A percentile compares a stretch with the other conserved stretches of the same genome.
Conservation (phyloP, 2,888 invertebrate genomes). For the Ectobius pallidus region DNA sequence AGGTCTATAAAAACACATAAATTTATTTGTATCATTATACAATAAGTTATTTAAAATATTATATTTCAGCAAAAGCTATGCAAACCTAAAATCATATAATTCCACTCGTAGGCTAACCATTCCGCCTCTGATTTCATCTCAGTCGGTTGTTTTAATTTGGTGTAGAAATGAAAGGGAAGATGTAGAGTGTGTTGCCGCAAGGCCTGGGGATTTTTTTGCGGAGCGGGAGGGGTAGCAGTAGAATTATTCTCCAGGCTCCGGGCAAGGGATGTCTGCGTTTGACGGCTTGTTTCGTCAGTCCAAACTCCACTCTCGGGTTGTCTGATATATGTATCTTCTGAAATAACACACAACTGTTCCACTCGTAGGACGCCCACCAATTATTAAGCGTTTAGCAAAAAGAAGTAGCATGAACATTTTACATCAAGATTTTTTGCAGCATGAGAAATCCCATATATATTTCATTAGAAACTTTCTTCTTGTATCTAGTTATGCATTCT, state of each 20-base stretch:
- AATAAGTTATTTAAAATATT: too few species aligned
- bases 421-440: too few species aligned
- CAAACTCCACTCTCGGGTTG: background rate
- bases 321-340: slow-evolving; percentile 18
- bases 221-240: background rate
- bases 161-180: slow-evolving; percentile 2
- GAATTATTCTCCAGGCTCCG: background rate
- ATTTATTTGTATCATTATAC: too few species aligned
- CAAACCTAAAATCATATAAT: too few species aligned
- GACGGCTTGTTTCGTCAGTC: slow-evolving; percentile 12
- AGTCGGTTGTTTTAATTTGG: slow-evolving; percentile 10
- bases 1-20: too few species aligned
- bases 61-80: too few species aligned
- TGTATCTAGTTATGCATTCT: too few species aligned
- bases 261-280: background rate
- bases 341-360: slow-evolving; percentile 7
- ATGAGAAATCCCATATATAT: too few species aligned
- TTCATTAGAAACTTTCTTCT: too few species aligned
- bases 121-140: too few species aligned
- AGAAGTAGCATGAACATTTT: too few species aligned
- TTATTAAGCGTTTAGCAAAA: background rate
- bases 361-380: background rate
- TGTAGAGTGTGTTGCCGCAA: background rate
- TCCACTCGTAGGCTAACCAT: too few species aligned
- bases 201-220: background rate